Evolutionary conservation across 1,140 invertebrate species (phyloP).

Genomic region (Mizuhopecten yessoensis): DNA sequence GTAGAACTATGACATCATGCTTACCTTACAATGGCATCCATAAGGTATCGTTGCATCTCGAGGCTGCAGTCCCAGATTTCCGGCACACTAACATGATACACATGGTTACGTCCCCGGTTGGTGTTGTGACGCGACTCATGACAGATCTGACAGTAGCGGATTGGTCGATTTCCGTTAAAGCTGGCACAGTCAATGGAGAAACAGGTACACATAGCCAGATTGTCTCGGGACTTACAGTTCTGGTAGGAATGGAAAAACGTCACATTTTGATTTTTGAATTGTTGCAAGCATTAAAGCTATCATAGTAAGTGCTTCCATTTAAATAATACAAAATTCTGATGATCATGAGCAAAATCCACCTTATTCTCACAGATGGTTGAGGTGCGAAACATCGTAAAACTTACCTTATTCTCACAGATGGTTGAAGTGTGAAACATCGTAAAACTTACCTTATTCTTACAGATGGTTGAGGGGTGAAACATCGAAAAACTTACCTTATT

Average conservation of each 20-base stretch:
- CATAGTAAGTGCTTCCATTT: neutral
- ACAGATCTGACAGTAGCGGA: conserved; percentile 91
- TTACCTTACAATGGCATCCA: conserved; percentile 96
- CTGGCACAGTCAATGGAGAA: conserved; percentile 98
- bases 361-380: conserved; percentile 46
- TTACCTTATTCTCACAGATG: too few species aligned
- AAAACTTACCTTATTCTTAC: conserved; percentile 95
- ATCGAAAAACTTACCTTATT: too few species aligned
- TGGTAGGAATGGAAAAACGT: conserved; percentile 82
- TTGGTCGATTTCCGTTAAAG: conserved; percentile 97
- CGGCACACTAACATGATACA: conserved; percentile 93
- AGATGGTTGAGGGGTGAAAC: conserved; percentile 96
- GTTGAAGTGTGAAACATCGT: neutral
- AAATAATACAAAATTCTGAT: neutral
- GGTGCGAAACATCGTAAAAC: neutral
- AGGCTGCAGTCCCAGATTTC: conserved; percentile 92
- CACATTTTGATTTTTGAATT: too few species aligned
- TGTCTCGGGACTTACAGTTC: conserved; percentile 95
- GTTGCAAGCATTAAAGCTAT: neutral
- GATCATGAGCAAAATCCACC: neutral
- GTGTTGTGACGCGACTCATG: conserved; percentile 92
- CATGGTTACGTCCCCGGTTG: conserved; percentile 91
- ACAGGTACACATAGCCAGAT: conserved; percentile 97
- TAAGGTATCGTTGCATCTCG: conserved; percentile 95
- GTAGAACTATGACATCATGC: neutral